Conservation (phyloP, 1,140 invertebrate genomes). For the Chelonus insularis region DNA sequence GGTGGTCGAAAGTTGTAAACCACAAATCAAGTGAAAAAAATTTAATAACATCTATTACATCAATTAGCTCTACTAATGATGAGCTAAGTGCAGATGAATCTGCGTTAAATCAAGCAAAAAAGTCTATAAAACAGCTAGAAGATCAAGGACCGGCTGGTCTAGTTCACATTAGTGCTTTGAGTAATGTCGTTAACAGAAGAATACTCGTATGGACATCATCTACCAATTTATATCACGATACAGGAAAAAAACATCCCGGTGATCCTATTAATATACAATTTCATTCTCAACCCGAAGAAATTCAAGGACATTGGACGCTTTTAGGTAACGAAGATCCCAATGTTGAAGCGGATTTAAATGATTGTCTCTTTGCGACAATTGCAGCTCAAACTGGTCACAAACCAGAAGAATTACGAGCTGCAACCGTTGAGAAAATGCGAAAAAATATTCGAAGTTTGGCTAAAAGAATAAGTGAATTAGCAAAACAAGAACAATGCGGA, state of each 20-base stretch:
- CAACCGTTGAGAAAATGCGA: constrained; percentile 9
- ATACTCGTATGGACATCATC: background rate
- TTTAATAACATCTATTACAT: too few relatives aligned
- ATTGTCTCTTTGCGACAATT: constrained; percentile 37
- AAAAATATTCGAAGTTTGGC: constrained; percentile 22
- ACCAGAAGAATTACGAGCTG: constrained; percentile 13
- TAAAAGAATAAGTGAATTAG: constrained; percentile 16
- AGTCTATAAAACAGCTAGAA: too few relatives aligned
- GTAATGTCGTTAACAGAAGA: background rate
- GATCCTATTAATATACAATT: background rate
- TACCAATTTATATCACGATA: background rate
- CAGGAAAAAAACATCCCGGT: background rate
- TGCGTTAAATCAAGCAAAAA: too few relatives aligned
- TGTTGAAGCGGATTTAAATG: constrained; percentile 24
- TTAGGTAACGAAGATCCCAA: constrained; percentile 24
- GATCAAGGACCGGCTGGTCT: background rate
- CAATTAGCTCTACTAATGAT: too few relatives aligned
- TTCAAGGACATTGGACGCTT: constrained; percentile 38
- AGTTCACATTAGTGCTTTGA: background rate
- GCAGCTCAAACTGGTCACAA: constrained; percentile 25
- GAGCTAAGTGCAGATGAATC: too few relatives aligned
- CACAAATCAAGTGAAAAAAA: too few relatives aligned
- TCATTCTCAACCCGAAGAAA: background rate
- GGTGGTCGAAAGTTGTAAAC: too few relatives aligned
- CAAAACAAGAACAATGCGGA: constrained; percentile 5